Conservation (phyloP, 2,888 invertebrate genomes). For the Sarcophaga subvicina region DNA sequence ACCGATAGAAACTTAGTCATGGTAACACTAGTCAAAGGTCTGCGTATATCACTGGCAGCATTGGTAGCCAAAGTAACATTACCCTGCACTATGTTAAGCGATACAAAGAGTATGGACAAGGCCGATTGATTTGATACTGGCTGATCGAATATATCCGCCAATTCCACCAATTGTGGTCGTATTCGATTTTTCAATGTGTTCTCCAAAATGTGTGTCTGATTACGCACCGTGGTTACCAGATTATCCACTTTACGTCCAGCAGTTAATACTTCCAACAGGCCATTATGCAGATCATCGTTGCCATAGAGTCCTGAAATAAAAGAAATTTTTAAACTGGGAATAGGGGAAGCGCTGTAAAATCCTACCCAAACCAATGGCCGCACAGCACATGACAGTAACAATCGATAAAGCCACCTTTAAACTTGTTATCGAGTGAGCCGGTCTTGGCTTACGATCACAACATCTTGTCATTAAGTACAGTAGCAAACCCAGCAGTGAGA, state of each 20-base stretch:
- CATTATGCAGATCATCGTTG: slow-evolving; percentile 96
- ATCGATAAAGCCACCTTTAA: slow-evolving; percentile 91
- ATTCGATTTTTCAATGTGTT: slow-evolving; percentile 88
- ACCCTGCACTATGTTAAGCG: slow-evolving; percentile 87
- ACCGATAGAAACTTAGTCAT: slow-evolving; percentile 84
- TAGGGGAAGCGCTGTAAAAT: slow-evolving; percentile 29
- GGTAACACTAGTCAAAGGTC: slow-evolving; percentile 87
- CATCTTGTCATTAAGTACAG: slow-evolving; percentile 97
- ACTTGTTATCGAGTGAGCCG: slow-evolving; percentile 93
- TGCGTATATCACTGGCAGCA: slow-evolving; percentile 89
- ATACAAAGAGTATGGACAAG: slow-evolving; percentile 87
- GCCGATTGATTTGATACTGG: slow-evolving; percentile 91
- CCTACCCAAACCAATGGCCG: slow-evolving; percentile 91
- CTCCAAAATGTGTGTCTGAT: slow-evolving; percentile 91
- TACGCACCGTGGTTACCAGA: slow-evolving; percentile 90
- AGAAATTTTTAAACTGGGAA: background rate
- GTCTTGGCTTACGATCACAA: slow-evolving; percentile 96
- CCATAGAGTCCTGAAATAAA: slow-evolving; percentile 88
- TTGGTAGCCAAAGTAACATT: slow-evolving; percentile 90
- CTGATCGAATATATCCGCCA: slow-evolving; percentile 90
- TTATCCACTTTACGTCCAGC: slow-evolving; percentile 92
- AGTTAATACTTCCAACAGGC: slow-evolving; percentile 90
- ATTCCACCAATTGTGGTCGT: slow-evolving; percentile 86
- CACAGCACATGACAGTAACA: slow-evolving; percentile 93
- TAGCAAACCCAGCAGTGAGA: slow-evolving; percentile 93